Evolutionary conservation across 1,140 invertebrate species (phyloP).

Genomic region (Pachypsylla venusta): DNA sequence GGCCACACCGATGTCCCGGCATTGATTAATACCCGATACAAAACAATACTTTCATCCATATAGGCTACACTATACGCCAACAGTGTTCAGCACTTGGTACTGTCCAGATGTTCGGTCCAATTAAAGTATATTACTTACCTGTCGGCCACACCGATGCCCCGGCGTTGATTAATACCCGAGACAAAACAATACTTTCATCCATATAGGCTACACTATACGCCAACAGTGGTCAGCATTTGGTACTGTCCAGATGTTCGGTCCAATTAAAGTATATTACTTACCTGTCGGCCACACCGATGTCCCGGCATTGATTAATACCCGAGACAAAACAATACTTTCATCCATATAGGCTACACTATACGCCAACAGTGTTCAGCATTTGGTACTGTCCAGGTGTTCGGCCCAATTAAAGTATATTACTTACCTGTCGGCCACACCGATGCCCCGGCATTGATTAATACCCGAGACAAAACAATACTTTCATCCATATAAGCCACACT

Average conservation of each 20-base stretch:
- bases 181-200: slow-evolving; percentile 27
- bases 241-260: too few relatives aligned
- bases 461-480: slow-evolving; percentile 25
- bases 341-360: too few relatives aligned
- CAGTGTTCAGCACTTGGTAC: slow-evolving; percentile 26
- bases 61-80: slow-evolving; percentile 29
- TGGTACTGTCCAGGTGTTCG: too few relatives aligned
- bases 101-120: too few relatives aligned
- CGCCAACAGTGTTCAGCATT: too few relatives aligned
- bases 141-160: slow-evolving; percentile 29
- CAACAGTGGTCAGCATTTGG: slow-evolving; percentile 26
- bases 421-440: slow-evolving; percentile 29
- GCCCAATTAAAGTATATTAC: too few relatives aligned
- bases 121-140: too few relatives aligned
- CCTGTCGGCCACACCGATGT: too few relatives aligned
- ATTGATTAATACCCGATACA: slow-evolving; percentile 29
- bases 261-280: too few relatives aligned
- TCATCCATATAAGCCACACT: slow-evolving; percentile 28
- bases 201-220: slow-evolving; percentile 29
- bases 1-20: slow-evolving; percentile 28
- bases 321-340: too few relatives aligned
- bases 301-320: too few relatives aligned
- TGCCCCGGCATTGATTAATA: slow-evolving; percentile 29
- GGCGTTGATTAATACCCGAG: slow-evolving; percentile 27
- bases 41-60: slow-evolving; percentile 26